Evolutionary conservation across 2,113 vertebrate species (phyloP), one percentile per base, ranked within the genome.

Genomic region (Lamprotornis superbus): DNA sequence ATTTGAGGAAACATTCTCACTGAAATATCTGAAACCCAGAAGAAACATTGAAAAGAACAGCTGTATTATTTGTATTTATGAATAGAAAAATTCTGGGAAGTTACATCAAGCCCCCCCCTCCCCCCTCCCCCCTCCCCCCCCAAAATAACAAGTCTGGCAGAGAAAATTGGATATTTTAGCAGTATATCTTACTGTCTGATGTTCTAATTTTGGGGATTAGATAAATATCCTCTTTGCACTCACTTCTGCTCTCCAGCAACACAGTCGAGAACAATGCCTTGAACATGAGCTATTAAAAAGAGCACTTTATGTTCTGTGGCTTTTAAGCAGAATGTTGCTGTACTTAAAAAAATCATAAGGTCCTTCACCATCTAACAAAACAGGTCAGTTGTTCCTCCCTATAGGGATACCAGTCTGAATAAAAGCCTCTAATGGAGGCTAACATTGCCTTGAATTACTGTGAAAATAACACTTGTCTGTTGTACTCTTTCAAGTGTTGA

Each of bases 401-500:
- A 8, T 11, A 68, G 24, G 16, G 44, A 64, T 39, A 40, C 13
- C 33, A 69, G 18, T 39, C 42, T 83, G 42, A 92, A 74, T 65
- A 86, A 86, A 23, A 88, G 39, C 52, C 50, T 77, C 21, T 67
- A 81, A 53, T 50, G 40, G 55, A 77, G 19, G 19, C 35, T 78
- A 90, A 67, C 31, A 28, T 22, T 88, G 44, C 50, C 82, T 53
- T 70, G 79, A 81, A 95, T 97, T 93, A 89, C 82, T 77, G 90
- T 85, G 80, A 93, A 53, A 90, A 24, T 82, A 94, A 75, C 39
- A 37, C 9, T 85, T 63, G 30, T 76, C 86, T 95, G 24, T 61
- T 83, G 65, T 77, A 22, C 52, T 76, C 69, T 91, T 93, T 93
- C 55, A 83, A 85, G 89, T 76, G 70, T 52, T 89, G 27, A 76